Evolutionary conservation across 2,888 invertebrate genomes (phyloP), one percentile per base, ranked within the genome.

Genomic region (Ceramica pisi): DNA sequence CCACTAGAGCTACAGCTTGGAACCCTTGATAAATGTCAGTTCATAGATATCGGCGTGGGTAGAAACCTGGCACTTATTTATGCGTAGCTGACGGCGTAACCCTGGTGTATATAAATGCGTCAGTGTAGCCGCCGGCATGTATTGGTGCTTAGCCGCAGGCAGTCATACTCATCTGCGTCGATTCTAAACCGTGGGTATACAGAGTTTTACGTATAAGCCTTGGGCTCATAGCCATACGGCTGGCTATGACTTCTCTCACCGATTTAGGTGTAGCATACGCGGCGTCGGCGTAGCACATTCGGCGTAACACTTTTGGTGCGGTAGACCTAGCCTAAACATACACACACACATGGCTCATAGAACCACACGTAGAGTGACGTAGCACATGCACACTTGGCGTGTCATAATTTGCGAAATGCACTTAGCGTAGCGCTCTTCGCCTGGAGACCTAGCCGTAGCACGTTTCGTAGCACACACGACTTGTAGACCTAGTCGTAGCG

Each of bases 131-230:
- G 19, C 26, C 23, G n/a, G 35, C 35, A 44, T 6, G 16, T 35
- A 31, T 41, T 59, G 38, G 26, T 19, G 50, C 75, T 26, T 53
- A 59, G 76, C 53, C 44, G 38, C 16, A 14, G 7, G 67, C 51
- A 38, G 12, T 16, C 26, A 21, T 21, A 41, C 14, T 26, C 26
- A 14, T 19, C 26, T 7, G 53, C 19, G 19, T 31, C 7, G 26
- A 16, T 9, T 26, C 9, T 53, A 26, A 19, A 14, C 14, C 19
- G 53, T 19, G 16, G 31, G 19, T 16, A 19, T 31, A 53, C 16
- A 53, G 21, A 51, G 26, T 19, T 55, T 19, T 9, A 55, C 16
- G 53, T 31, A 53, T 8, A 53, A 26, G 51, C 41, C 16, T 53
- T 53, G 26, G 26, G 23, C 51, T 23, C 50, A 5, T 51, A 51